These are phyloP conservation scores for Aphelocoma coerulescens DNA, from an alignment of 2,113 vertebrate genomes.

Conservation along the genomic window DNA sequence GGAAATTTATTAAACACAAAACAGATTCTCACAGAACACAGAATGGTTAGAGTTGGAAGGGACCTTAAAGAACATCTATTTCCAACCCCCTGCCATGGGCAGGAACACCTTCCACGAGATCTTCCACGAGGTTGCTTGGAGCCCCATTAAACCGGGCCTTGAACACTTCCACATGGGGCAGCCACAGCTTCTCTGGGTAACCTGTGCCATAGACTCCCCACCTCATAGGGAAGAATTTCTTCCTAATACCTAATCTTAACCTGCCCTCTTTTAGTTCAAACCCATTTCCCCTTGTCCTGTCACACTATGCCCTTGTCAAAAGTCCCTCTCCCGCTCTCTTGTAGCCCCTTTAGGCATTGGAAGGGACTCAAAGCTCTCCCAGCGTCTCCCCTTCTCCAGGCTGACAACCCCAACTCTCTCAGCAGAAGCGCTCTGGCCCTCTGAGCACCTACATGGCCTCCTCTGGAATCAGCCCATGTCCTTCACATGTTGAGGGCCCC, in stretches of 20 bases:
- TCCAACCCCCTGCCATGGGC: not conserved
- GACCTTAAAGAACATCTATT: not conserved
- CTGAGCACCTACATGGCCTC: not conserved
- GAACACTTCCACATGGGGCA: not conserved
- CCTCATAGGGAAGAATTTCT: not conserved
- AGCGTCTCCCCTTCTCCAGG: not conserved
- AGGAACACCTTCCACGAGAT: not conserved
- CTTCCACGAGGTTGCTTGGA: not conserved
- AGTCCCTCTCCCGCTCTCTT: not conserved
- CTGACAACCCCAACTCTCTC: not conserved
- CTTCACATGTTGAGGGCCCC: too few relatives aligned
- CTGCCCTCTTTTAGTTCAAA: not conserved
- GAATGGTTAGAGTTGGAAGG: not conserved
- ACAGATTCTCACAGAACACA: not conserved
- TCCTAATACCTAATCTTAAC: not conserved
- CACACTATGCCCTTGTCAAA: too few relatives aligned
- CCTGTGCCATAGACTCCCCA: not conserved
- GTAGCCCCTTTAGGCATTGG: not conserved
- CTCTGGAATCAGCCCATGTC: not conserved
- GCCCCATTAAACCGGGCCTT: not conserved
- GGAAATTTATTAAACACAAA: not conserved
- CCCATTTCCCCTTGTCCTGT: not conserved
- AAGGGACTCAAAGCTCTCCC: not conserved
- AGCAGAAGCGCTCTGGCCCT: not conserved
- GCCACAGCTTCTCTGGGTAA: not conserved